Conservation (phyloP, 2,888 invertebrate genomes). For the Chirona hameri region DNA sequence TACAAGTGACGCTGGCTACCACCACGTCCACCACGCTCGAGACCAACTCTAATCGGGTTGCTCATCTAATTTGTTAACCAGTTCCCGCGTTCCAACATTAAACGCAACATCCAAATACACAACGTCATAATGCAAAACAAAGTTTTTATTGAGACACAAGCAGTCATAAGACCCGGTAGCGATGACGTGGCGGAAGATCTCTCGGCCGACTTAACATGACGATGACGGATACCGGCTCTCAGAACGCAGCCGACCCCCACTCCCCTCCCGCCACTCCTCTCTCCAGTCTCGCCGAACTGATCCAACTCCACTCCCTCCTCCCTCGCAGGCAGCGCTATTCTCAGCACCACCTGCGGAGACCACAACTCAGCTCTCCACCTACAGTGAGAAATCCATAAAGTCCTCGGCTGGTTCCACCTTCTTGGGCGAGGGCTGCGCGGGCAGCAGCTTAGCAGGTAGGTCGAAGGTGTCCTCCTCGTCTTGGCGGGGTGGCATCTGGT, state of each 20-base stretch:
- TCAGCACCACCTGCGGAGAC: too few relatives aligned
- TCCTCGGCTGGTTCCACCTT: conserved; percentile 1
- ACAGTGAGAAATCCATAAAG: conserved; percentile 25
- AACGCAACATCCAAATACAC: too few relatives aligned
- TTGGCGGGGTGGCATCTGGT: not conserved
- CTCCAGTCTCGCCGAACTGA: not conserved
- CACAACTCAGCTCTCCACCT: not conserved
- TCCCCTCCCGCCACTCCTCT: not conserved
- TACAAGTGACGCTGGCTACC: too few relatives aligned
- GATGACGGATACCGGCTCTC: not conserved
- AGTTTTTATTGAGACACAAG: conserved; percentile 8
- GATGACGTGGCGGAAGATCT: not conserved
- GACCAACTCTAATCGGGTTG: too few relatives aligned
- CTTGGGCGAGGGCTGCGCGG: not conserved
- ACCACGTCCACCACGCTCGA: too few relatives aligned
- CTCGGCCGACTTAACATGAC: too few relatives aligned
- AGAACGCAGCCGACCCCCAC: not conserved
- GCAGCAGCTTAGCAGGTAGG: not conserved
- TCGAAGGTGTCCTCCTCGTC: conserved; percentile 12
- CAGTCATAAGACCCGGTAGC: not conserved
- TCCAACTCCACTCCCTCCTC: not conserved
- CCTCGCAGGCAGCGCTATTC: not conserved
- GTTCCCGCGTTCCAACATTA: too few relatives aligned
- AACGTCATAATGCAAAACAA: not conserved
- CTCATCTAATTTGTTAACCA: too few relatives aligned